Base-by-base conservation (phyloP, 2,113 vertebrate genomes). In the Ahaetulla prasina region DNA sequence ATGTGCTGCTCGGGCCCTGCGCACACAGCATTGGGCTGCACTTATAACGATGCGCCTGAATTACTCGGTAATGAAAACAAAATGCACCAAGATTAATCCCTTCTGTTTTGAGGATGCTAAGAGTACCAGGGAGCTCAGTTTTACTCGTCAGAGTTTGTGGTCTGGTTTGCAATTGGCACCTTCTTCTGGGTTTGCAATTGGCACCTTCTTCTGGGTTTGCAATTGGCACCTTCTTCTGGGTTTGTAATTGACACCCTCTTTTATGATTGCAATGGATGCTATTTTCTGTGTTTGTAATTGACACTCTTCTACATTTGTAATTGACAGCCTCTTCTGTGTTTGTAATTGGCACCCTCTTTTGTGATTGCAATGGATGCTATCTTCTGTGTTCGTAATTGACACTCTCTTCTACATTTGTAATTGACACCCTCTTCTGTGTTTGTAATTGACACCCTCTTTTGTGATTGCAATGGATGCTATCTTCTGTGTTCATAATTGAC, bases 51-150 rank as follows among this genome's bases (percentile, higher is more conserved):
- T 23, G 4, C 3, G 0, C 10, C 12, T 54, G 92, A 57, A 88
- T 92, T 90, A 52, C 54, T 90, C 47, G 49, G 39, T 63, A 90
- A 92, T 92, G 91, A 89, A 89, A 92, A 89, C 16, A 2, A 88
- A 85, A 60, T 88, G 9, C n/a, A 22, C 23, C 25, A 88, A 49
- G 14, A n/a, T 85, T 91, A 86, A 91, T 93, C 60, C 9, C 49
- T 91, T 85, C 16, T 0, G n/a, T 10, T 80, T 87, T 57, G 63
- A 80, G 0, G 18, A n/a, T 8, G 53, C 23, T 25, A 0, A 0
- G 30, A 43, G 9, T n/a, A 23, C 18, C 27, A 8, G 1, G 0
- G 12, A 43, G n/a, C 68, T 68, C 25, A 2, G 49, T 7, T 22
- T 22, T 50, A 55, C 35, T 23, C 25, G 1, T 53, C 87, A 35